Conservation (phyloP, 2,113 vertebrate species). For the Turdus rufiventris region DNA sequence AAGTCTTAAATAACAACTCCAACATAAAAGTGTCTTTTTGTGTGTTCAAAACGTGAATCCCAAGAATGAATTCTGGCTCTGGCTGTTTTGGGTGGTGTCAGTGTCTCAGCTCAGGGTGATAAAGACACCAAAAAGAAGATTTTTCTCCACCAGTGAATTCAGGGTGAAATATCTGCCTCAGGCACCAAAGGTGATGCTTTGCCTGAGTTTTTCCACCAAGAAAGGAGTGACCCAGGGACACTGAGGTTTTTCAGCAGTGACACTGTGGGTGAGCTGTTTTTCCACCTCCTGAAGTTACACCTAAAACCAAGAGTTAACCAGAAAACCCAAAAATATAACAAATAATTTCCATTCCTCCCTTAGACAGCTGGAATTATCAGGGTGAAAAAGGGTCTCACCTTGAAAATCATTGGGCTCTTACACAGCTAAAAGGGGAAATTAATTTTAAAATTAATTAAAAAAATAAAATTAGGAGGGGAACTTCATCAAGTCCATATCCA, state of each 20-base stretch:
- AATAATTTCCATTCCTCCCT: background rate
- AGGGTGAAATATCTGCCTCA: background rate
- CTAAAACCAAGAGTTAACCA: background rate
- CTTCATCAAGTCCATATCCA: background rate
- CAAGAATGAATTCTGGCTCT: background rate
- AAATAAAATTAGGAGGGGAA: background rate
- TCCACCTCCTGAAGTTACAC: background rate
- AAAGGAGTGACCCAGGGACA: background rate
- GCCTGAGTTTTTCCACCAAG: background rate
- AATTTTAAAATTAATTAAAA: no score
- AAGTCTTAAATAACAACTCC: background rate
- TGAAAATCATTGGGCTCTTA: no score
- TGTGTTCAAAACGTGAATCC: background rate
- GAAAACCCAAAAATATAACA: background rate
- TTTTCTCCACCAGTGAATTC: background rate
- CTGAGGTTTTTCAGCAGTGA: background rate
- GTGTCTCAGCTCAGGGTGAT: fast-evolving
- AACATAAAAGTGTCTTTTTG: background rate
- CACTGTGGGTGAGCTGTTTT: background rate
- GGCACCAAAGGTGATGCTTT: background rate
- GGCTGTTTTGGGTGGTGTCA: background rate
- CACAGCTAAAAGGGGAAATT: no score
- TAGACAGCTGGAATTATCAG: background rate
- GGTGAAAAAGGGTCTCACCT: background rate
- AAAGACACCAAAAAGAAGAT: background rate